Evolutionary conservation across 2,113 vertebrate species (phyloP).

Genomic region (Heterochromis multidens): DNA sequence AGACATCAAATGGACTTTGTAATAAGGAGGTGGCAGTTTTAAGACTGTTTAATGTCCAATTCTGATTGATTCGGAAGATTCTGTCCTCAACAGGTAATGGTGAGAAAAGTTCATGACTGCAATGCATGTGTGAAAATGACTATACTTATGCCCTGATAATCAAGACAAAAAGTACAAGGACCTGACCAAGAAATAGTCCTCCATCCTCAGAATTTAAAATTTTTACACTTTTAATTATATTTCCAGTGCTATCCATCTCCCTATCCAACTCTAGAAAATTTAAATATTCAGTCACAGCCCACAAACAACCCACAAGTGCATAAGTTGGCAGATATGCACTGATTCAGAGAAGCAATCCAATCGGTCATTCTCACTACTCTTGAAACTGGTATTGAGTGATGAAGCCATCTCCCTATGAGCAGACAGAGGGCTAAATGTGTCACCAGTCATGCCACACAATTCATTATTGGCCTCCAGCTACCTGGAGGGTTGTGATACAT

Average conservation of each 20-base stretch:
- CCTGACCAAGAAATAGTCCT: not conserved
- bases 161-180: not conserved
- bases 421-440: conserved; percentile 30
- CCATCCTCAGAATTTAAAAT: not conserved
- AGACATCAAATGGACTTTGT: not conserved
- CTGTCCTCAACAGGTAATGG: not conserved
- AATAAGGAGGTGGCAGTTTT: not conserved
- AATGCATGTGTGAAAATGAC: not conserved
- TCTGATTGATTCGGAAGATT: not conserved
- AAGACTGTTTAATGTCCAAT: not conserved
- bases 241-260: not conserved
- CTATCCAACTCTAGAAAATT: not conserved
- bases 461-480: conserved; percentile 34
- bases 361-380: conserved; percentile 13
- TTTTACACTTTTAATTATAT: not conserved
- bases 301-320: conserved; percentile 3
- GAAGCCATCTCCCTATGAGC: conserved; percentile 23
- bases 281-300: not conserved
- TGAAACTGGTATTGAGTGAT: conserved; percentile 38
- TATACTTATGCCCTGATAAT: not conserved
- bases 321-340: conserved; percentile 2
- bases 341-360: conserved; percentile 19
- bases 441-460: conserved; percentile 21
- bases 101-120: not conserved
- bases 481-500: conserved; percentile 51